These are phyloP conservation scores for Phylloscopus trochiloides DNA, from an alignment of 2,113 vertebrate genomes.

Conservation along the genomic window DNA sequence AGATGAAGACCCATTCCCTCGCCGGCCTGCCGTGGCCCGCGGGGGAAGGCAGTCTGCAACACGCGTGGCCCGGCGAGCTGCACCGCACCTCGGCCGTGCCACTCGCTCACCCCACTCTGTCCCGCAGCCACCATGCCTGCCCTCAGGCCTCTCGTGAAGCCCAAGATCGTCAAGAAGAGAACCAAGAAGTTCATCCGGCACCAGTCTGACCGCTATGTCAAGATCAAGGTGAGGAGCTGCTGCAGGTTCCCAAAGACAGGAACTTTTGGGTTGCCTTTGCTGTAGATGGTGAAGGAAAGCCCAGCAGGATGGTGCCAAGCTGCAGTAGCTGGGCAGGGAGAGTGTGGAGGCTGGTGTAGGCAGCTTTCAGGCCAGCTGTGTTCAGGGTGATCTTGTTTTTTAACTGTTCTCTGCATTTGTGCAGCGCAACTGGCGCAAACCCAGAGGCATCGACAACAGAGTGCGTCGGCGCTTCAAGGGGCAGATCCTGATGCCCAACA, in stretches of 20 bases:
- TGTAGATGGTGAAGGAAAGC: fast-evolving
- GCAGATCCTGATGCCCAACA: constrained; percentile 98
- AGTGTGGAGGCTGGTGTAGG: fast-evolving
- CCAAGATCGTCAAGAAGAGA: constrained; percentile 94
- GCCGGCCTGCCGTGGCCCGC: constrained; percentile 14
- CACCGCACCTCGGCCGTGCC: fast-evolving
- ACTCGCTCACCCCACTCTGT: neutral
- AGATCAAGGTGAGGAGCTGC: constrained; percentile 81
- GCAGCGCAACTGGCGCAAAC: constrained; percentile 94
- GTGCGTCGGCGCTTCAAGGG: constrained; percentile 96
- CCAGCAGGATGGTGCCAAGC: neutral
- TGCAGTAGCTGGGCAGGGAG: neutral
- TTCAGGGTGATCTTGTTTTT: fast-evolving
- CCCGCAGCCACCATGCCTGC: constrained; percentile 85
- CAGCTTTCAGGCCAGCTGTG: fast-evolving
- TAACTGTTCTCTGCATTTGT: fast-evolving
- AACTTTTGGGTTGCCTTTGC: fast-evolving
- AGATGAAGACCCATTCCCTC: constrained; percentile 74
- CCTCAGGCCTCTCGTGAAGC: constrained; percentile 91
- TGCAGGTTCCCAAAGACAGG: fast-evolving
- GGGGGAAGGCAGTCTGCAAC: constrained; percentile 76
- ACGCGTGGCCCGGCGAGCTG: neutral
- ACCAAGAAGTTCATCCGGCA: constrained; percentile 99
- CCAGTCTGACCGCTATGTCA: constrained; percentile 97
- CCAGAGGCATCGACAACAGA: constrained; percentile 96